These are phyloP conservation scores for Equus quagga DNA, from an alignment of 2,113 vertebrate genomes.

Conservation along the genomic window DNA sequence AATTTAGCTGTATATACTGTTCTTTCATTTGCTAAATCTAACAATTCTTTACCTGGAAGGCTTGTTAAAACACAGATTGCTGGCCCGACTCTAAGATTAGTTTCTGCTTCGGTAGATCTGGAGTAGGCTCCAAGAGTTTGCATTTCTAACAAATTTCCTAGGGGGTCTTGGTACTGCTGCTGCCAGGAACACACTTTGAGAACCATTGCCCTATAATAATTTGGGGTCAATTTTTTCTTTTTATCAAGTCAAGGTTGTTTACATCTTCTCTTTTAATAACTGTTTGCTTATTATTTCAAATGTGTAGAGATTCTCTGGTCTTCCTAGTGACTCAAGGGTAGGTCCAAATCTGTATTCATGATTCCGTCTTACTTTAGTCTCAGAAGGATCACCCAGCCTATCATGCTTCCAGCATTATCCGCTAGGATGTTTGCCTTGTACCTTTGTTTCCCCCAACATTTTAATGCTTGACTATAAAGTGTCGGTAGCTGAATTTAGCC, in stretches of 20 bases:
- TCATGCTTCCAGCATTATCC: neutral
- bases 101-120: neutral
- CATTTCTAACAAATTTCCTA: neutral
- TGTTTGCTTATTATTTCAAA: neutral
- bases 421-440: neutral
- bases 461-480: neutral
- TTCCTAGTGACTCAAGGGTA: neutral
- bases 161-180: fast-evolving
- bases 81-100: neutral
- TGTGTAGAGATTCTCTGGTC: neutral
- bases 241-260: neutral
- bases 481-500: neutral
- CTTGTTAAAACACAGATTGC: neutral
- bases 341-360: neutral
- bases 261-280: neutral
- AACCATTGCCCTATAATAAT: neutral
- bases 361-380: neutral
- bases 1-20: neutral
- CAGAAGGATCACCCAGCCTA: neutral
- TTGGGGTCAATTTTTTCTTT: neutral
- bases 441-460: neutral
- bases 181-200: neutral
- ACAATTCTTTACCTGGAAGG: neutral
- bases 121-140: neutral
- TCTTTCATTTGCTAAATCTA: neutral